These are phyloP conservation scores for Rutpela maculata DNA, from an alignment of 2,888 invertebrate genomes.

Conservation along the genomic window DNA sequence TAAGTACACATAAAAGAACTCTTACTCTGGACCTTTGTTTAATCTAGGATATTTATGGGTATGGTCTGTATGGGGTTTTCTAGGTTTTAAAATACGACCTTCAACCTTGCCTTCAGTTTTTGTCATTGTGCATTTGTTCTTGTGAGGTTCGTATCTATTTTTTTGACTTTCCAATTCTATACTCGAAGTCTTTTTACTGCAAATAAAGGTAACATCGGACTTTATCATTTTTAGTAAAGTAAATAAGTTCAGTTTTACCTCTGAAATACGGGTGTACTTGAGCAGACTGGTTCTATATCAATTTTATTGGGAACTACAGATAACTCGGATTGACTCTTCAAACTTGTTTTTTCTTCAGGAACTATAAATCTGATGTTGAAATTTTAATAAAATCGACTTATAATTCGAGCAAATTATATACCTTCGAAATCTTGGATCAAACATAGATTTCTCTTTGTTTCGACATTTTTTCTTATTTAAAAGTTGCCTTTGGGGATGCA, in stretches of 20 bases:
- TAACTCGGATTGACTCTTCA: constrained; percentile 38
- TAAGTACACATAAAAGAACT: not conserved
- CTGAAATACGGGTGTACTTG: constrained; percentile 46
- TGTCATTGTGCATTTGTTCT: constrained; percentile 54
- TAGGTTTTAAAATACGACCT: constrained; percentile 17
- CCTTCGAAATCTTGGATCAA: constrained; percentile 49
- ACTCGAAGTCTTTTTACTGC: constrained; percentile 38
- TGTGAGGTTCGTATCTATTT: constrained; percentile 31
- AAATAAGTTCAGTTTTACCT: constrained; percentile 40
- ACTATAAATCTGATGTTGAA: constrained; percentile 30
- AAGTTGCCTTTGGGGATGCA: constrained; percentile 33
- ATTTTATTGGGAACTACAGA: constrained; percentile 37
- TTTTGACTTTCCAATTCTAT: constrained; percentile 19
- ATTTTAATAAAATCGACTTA: constrained; percentile 33
- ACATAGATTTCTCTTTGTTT: constrained; percentile 24
- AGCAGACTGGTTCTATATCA: constrained; percentile 14
- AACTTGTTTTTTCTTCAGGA: constrained; percentile 27
- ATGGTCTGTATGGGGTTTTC: not conserved
- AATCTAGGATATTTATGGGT: constrained; percentile 16
- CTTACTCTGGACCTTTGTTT: constrained; percentile 4
- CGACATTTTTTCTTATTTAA: constrained; percentile 30
- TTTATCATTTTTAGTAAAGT: not conserved
- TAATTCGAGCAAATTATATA: constrained; percentile 23
- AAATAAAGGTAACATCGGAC: constrained; percentile 16
- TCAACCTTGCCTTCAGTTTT: constrained; percentile 19